Conservation (phyloP, 2,888 invertebrate genomes). For the Sphaerophoria taeniata region DNA sequence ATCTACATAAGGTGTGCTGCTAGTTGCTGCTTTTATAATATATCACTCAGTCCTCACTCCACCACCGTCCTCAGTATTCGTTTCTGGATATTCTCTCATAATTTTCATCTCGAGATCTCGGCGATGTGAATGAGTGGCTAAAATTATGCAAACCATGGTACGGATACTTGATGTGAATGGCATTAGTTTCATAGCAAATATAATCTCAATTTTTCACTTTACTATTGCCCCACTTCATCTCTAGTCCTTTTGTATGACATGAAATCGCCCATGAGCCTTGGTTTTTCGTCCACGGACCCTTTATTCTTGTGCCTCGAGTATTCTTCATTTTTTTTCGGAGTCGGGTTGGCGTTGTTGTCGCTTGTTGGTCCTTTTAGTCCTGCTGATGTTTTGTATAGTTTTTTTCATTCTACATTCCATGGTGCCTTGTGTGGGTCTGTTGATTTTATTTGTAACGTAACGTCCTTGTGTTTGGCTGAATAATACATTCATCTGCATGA, state of each 20-base stretch:
- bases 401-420: conserved; percentile 49
- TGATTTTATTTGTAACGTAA: conserved; percentile 69
- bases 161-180: conserved; percentile 74
- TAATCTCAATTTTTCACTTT: conserved; percentile 69
- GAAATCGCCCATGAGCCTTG: too few species aligned
- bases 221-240: background rate
- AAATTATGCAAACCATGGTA: conserved; percentile 74
- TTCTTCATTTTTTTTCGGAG: too few species aligned
- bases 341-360: background rate
- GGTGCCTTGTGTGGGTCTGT: conserved; percentile 59
- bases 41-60: background rate
- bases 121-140: conserved; percentile 71
- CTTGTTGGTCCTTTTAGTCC: conserved; percentile 1
- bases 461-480: conserved; percentile 73
- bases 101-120: conserved; percentile 42
- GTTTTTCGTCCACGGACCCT: background rate
- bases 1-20: conserved; percentile 66
- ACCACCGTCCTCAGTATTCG: background rate
- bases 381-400: conserved; percentile 30
- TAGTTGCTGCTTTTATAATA: too few species aligned
- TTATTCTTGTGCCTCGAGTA: background rate
- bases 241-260: background rate
- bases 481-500: conserved; percentile 75
- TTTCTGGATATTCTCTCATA: conserved; percentile 30
- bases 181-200: conserved; percentile 75